These are phyloP conservation scores for Rhincodon typus DNA, from an alignment of 2,797 vertebrate species.

Conservation along the genomic window DNA sequence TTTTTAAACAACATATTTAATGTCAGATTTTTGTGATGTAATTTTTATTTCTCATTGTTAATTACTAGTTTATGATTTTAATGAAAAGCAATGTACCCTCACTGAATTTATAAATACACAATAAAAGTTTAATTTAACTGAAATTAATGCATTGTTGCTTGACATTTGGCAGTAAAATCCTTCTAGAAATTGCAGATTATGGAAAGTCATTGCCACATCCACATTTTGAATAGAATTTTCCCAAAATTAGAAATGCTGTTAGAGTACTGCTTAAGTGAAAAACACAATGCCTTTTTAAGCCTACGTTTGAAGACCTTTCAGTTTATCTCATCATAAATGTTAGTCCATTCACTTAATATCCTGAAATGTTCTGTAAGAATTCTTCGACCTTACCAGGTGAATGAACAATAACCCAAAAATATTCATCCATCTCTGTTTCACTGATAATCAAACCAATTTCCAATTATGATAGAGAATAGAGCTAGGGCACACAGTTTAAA, in stretches of 20 bases:
- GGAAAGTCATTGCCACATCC: not conserved
- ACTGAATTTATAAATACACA: too few relatives aligned
- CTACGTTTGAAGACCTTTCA: not conserved
- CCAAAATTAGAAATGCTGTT: not conserved
- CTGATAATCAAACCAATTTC: not conserved
- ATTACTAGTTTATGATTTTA: too few relatives aligned
- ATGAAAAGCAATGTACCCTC: too few relatives aligned
- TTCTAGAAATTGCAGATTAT: not conserved
- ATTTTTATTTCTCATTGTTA: too few relatives aligned
- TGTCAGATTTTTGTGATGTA: too few relatives aligned
- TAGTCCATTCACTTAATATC: not conserved
- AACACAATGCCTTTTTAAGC: not conserved
- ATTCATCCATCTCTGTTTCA: not conserved
- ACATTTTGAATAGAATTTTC: not conserved
- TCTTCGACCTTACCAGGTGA: not conserved
- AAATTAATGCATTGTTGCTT: not conserved
- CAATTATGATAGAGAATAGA: too few relatives aligned
- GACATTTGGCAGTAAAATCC: not conserved
- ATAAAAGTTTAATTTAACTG: too few relatives aligned
- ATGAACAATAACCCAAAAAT: not conserved
- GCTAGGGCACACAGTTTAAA: too few relatives aligned
- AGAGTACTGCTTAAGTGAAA: not conserved
- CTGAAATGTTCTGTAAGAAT: not conserved
- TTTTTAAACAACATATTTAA: too few relatives aligned
- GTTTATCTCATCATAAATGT: not conserved